Evolutionary conservation across 2,797 vertebrate species (phyloP).

Genomic region (Amniataba percoides): DNA sequence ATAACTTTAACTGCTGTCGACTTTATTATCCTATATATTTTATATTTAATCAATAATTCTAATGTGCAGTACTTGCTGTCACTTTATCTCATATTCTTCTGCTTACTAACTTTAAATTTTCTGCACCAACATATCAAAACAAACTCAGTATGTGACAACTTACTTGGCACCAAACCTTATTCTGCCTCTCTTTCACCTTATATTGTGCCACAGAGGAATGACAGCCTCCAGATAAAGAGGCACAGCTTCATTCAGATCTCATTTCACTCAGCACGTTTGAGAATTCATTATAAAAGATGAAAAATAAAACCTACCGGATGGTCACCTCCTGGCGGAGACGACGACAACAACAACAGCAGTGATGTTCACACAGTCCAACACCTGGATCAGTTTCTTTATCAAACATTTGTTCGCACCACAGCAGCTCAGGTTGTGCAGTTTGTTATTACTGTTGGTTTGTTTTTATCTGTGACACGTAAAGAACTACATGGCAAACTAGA

Average conservation of each 20-base stretch:
- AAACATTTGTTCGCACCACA: slow-evolving; percentile 2
- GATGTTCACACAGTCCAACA: neutral
- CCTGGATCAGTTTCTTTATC: neutral
- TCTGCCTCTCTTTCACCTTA: neutral
- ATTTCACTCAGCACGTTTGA: neutral
- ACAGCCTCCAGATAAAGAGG: slow-evolving; percentile 8
- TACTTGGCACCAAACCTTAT: no score
- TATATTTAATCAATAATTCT: no score
- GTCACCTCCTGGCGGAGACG: slow-evolving; percentile 7
- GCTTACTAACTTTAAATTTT: no score
- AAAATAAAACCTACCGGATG: no score
- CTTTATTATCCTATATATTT: no score
- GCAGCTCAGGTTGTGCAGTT: neutral
- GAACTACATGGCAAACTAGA: no score
- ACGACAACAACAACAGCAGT: slow-evolving; percentile 12
- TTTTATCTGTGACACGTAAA: neutral
- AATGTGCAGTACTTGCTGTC: no score
- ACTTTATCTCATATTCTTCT: no score
- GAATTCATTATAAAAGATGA: no score
- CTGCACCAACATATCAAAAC: no score
- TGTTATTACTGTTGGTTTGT: neutral
- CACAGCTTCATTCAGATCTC: neutral
- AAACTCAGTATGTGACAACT: no score
- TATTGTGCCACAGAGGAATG: neutral
- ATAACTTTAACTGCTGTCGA: no score